Evolutionary conservation across 2,113 vertebrate species (phyloP).

Genomic region (Tragelaphus strepsiceros): DNA sequence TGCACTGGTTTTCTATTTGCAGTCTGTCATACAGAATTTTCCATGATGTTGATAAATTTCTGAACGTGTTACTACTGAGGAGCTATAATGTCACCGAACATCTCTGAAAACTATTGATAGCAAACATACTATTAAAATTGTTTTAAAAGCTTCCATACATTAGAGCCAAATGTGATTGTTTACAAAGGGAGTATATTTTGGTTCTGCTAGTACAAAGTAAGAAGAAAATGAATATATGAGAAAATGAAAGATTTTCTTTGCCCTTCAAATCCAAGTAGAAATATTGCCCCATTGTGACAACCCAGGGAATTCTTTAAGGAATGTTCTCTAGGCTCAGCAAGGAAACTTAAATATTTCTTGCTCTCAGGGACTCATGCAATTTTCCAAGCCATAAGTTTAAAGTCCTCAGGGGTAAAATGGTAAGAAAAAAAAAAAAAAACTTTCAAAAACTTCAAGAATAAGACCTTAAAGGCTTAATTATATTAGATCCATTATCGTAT

Average conservation of each 20-base stretch:
- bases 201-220: not conserved
- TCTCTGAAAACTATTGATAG: not conserved
- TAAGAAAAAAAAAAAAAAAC: not conserved
- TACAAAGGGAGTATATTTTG: not conserved
- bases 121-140: not conserved
- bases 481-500: not conserved
- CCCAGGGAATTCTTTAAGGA: not conserved
- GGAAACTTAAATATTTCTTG: constrained; percentile 37
- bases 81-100: not conserved
- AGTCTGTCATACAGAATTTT: not conserved
- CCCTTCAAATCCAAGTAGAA: not conserved
- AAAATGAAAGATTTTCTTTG: not conserved
- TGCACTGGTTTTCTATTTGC: not conserved
- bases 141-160: not conserved
- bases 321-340: not conserved
- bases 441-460: constrained; percentile 45
- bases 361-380: not conserved
- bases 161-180: not conserved
- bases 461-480: constrained; percentile 64
- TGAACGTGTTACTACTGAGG: not conserved
- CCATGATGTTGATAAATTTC: not conserved
- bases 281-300: not conserved
- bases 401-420: constrained; percentile 8
- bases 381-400: constrained; percentile 35
- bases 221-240: not conserved